phyloP scores from a whole-genome alignment of 2,113 vertebrate genomes.

The Cricetomys ansorgei region DNA sequence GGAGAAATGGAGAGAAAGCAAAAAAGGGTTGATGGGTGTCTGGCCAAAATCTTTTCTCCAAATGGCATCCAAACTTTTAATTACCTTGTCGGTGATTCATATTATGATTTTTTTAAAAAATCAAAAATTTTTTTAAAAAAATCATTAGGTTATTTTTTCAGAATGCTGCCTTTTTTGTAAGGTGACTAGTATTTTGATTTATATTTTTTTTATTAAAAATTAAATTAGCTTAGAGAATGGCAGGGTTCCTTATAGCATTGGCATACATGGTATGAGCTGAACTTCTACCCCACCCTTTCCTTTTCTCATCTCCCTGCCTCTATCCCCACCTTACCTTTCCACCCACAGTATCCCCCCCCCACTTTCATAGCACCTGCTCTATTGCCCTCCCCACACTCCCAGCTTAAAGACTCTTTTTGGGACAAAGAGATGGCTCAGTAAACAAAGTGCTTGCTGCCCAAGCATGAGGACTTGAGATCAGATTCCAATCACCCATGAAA shows the following conservation, averaged over 20 bases:
- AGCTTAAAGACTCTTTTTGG: background rate
- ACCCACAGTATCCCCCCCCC: too few species aligned
- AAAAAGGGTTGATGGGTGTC: background rate
- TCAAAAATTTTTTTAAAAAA: background rate
- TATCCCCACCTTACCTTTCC: too few species aligned
- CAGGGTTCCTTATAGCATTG: background rate
- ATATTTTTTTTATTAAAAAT: background rate
- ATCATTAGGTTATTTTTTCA: background rate
- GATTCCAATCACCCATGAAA: background rate
- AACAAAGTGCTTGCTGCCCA: background rate
- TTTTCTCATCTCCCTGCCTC: too few species aligned
- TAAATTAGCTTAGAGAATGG: background rate
- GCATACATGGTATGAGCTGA: background rate
- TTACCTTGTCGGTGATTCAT: background rate
- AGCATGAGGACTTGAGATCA: background rate
- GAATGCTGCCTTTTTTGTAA: background rate
- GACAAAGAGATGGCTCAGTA: too few species aligned
- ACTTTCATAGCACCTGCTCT: background rate
- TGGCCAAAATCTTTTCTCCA: background rate
- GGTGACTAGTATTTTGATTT: background rate
- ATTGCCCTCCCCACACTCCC: too few species aligned
- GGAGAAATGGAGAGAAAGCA: conserved; percentile 12
- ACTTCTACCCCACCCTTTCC: background rate
- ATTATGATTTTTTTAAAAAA: background rate
- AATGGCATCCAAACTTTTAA: background rate